These are phyloP conservation scores for Lota lota DNA, from an alignment of 2,113 vertebrate species.

Conservation along the genomic window DNA sequence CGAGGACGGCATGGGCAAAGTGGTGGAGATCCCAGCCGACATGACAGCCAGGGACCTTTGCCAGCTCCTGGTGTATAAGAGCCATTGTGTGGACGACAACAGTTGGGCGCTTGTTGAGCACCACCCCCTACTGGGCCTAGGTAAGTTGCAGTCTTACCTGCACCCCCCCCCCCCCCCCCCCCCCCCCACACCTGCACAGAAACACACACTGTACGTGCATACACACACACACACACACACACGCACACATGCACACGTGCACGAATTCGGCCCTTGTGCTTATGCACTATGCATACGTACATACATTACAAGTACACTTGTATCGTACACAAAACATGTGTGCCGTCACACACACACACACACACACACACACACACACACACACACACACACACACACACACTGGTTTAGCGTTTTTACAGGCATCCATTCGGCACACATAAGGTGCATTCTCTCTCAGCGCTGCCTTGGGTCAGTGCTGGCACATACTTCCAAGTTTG, in stretches of 20 bases:
- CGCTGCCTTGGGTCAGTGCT: too few relatives aligned
- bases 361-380: too few relatives aligned
- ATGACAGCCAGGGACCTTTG: slow-evolving; percentile 96
- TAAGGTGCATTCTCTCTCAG: too few relatives aligned
- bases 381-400: too few relatives aligned
- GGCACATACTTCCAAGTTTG: too few relatives aligned
- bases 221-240: background rate
- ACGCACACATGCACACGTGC: too few relatives aligned
- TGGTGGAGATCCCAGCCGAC: slow-evolving; percentile 92
- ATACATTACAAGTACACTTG: too few relatives aligned
- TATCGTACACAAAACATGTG: too few relatives aligned
- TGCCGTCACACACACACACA: background rate
- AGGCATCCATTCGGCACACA: too few relatives aligned
- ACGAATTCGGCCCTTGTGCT: too few relatives aligned
- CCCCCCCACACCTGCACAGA: slow-evolving; percentile 1
- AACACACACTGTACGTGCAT: background rate
- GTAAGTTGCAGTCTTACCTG: slow-evolving; percentile 67
- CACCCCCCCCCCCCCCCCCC: background rate
- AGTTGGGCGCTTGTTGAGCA: slow-evolving; percentile 97
- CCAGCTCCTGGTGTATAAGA: slow-evolving; percentile 95
- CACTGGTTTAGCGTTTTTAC: too few relatives aligned
- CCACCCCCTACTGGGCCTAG: slow-evolving; percentile 91
- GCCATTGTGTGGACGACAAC: slow-evolving; percentile 98
- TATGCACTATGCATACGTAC: too few relatives aligned
- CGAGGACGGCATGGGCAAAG: slow-evolving; percentile 94